Evolutionary conservation across 2,113 vertebrate species (phyloP).

Genomic region (Ia io): DNA sequence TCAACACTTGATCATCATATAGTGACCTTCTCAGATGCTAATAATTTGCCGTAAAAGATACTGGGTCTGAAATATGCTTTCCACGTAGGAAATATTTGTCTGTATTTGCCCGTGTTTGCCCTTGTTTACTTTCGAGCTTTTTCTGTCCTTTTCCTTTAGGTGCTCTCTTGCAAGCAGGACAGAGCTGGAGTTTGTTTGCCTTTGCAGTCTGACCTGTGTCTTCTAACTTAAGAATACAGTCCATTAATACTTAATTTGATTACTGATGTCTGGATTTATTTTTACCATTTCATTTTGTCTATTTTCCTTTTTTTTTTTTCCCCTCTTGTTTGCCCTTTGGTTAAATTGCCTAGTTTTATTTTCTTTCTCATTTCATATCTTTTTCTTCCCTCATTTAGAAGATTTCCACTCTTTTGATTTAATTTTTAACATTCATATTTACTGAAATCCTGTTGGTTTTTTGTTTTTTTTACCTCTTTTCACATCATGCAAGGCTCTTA

Average conservation of each 20-base stretch:
- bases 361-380: neutral
- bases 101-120: neutral
- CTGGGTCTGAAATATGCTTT: neutral
- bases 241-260: neutral
- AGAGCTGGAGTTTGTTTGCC: neutral
- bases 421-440: conserved; percentile 27
- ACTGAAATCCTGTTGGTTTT: neutral
- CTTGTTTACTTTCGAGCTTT: neutral
- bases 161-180: neutral
- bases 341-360: neutral
- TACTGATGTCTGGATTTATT: neutral
- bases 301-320: neutral
- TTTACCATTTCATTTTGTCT: neutral
- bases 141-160: neutral
- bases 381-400: conserved; percentile 4
- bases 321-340: neutral
- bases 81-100: neutral
- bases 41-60: neutral
- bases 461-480: neutral
- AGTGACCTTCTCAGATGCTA: neutral
- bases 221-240: neutral
- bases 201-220: neutral
- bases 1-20: neutral
- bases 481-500: neutral
- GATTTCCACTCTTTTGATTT: neutral